Percentiles rank a stretch among this genome's conserved stretches.
Conservation (phyloP, 2,113 vertebrate genomes). For the Halichoeres trimaculatus region DNA sequence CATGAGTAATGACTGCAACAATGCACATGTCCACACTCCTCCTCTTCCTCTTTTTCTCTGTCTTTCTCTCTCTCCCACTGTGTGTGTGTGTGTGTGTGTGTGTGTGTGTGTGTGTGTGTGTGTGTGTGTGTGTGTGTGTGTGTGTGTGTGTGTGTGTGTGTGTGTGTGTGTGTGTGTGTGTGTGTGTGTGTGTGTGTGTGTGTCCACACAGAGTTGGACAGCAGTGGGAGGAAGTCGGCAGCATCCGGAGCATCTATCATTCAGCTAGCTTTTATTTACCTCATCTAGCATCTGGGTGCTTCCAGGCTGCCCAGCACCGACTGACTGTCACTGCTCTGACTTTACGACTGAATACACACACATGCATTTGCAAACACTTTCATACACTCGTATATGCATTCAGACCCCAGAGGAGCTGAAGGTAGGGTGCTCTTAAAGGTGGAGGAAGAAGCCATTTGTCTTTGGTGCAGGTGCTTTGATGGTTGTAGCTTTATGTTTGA, state of each 20-base stretch:
- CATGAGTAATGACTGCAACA: slow-evolving; percentile 2
- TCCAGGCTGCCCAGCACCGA: neutral
- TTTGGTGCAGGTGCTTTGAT: neutral
- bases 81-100: slow-evolving; percentile 3
- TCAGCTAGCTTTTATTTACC: slow-evolving; percentile 72
- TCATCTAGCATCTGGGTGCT: slow-evolving; percentile 66
- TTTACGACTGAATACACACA: neutral
- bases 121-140: slow-evolving; percentile 6
- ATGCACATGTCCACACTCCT: neutral
- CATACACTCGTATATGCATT: neutral
- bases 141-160: neutral
- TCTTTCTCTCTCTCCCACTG: too few relatives aligned
- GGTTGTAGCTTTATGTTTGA: neutral
- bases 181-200: slow-evolving; percentile 2
- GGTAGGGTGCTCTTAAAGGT: neutral
- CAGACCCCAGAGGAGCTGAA: neutral
- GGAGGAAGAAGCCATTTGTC: neutral
- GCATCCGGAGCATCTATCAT: slow-evolving; percentile 69
- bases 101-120: slow-evolving; percentile 3
- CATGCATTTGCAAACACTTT: slow-evolving; percentile 29
- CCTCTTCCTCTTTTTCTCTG: neutral
- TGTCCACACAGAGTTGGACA: slow-evolving; percentile 15
- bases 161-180: slow-evolving; percentile 1
- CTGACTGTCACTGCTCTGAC: slow-evolving; percentile 5
- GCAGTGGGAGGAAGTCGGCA: slow-evolving; percentile 46